These are phyloP conservation scores for Gobiocypris rarus DNA, from an alignment of 2,113 vertebrate species.

Conservation along the genomic window DNA sequence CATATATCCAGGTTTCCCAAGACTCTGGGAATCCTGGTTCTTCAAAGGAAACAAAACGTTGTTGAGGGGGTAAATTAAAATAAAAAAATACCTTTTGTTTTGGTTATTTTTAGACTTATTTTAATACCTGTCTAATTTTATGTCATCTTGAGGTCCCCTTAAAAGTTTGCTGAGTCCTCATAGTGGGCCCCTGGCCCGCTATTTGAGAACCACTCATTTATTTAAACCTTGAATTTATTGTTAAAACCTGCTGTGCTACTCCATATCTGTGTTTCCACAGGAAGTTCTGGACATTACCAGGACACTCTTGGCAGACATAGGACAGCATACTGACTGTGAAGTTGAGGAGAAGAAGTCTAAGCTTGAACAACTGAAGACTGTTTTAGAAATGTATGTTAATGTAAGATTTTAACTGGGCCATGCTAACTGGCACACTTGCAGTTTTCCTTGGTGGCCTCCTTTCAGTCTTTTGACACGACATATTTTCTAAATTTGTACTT, in stretches of 20 bases:
- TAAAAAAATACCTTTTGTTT: background rate
- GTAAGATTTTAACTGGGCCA: constrained; percentile 39
- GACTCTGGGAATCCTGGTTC: background rate
- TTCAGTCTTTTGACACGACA: constrained; percentile 12
- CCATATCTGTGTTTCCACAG: constrained; percentile 66
- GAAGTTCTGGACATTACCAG: constrained; percentile 97
- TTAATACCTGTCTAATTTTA: background rate
- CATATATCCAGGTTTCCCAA: background rate
- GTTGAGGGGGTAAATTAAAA: background rate
- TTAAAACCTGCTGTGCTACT: background rate
- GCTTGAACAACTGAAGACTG: constrained; percentile 95
- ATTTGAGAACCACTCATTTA: background rate
- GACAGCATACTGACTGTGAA: constrained; percentile 85
- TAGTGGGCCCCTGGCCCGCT: background rate
- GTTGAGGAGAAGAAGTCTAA: constrained; percentile 95
- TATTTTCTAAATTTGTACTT: constrained; percentile 8
- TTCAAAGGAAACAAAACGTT: background rate
- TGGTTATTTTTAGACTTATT: background rate
- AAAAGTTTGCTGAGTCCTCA: background rate
- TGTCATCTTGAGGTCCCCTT: background rate
- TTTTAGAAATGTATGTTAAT: constrained; percentile 92
- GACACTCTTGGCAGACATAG: constrained; percentile 88
- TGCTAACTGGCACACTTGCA: constrained; percentile 20
- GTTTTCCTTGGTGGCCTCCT: background rate
- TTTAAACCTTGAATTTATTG: background rate